phyloP scores from a whole-genome alignment of 2,888 invertebrate genomes.

The Trissonchulus latispiculum region DNA sequence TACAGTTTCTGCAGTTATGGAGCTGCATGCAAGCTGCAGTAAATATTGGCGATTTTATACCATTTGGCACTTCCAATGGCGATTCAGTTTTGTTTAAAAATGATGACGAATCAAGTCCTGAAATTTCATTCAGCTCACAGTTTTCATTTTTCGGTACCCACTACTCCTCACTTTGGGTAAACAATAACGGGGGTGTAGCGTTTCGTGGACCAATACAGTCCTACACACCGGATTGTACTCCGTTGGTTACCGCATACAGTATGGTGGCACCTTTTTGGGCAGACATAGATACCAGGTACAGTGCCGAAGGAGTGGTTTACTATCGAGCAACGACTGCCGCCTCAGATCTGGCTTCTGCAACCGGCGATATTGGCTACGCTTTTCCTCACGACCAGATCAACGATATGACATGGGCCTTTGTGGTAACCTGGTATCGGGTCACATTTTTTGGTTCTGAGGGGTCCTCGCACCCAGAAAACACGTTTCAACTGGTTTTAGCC shows the following conservation, averaged over 20 bases:
- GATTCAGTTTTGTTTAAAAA: too few relatives aligned
- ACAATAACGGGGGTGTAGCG: slow-evolving; percentile 19
- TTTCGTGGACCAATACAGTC: slow-evolving; percentile 11
- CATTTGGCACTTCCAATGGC: too few relatives aligned
- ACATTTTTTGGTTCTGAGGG: slow-evolving; percentile 9
- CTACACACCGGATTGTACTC: slow-evolving; percentile 30
- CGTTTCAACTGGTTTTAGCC: slow-evolving; percentile 26
- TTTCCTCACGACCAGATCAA: too few relatives aligned
- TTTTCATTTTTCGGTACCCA: neutral
- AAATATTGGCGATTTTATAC: too few relatives aligned
- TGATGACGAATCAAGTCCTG: too few relatives aligned
- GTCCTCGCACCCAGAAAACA: slow-evolving; percentile 22
- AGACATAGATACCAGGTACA: slow-evolving; percentile 34
- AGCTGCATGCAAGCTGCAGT: too few relatives aligned
- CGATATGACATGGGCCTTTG: neutral
- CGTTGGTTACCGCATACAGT: slow-evolving; percentile 21
- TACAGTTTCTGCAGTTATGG: too few relatives aligned
- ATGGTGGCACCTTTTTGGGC: slow-evolving; percentile 42
- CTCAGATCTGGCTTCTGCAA: too few relatives aligned
- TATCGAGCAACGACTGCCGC: neutral
- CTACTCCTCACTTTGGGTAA: slow-evolving; percentile 6
- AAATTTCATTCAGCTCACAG: too few relatives aligned
- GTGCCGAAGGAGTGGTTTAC: neutral
- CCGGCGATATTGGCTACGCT: too few relatives aligned
- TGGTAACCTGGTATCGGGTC: slow-evolving; percentile 7